Conservation (phyloP, 2,797 vertebrate genomes). For the Champsocephalus gunnari region DNA sequence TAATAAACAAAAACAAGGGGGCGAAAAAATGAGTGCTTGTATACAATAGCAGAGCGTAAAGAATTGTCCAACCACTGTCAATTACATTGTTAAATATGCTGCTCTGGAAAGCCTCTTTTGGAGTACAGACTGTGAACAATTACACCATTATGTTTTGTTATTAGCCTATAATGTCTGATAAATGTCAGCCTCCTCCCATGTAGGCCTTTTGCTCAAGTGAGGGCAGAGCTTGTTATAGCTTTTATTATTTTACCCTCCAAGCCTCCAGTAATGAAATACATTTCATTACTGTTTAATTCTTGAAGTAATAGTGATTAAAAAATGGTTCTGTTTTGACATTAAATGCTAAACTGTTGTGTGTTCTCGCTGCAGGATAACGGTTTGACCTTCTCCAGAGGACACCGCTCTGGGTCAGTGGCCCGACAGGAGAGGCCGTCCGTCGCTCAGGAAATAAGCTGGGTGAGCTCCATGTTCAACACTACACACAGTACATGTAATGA, state of each 20-base stretch:
- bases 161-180: constrained; percentile 58
- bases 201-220: constrained; percentile 66
- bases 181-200: constrained; percentile 69
- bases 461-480: constrained; percentile 23
- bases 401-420: constrained; percentile 46
- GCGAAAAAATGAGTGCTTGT: constrained; percentile 17
- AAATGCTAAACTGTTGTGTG: neutral
- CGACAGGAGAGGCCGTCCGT: constrained; percentile 53
- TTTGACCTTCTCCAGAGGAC: constrained; percentile 64
- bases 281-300: constrained; percentile 20
- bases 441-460: constrained; percentile 60
- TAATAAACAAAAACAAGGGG: constrained; percentile 56
- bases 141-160: constrained; percentile 57
- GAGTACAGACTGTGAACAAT: constrained; percentile 38
- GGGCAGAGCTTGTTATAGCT: constrained; percentile 48
- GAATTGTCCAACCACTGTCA: constrained; percentile 42
- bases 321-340: constrained; percentile 14
- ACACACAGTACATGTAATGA: constrained; percentile 25
- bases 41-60: constrained; percentile 14
- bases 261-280: neutral
- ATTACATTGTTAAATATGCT: constrained; percentile 75
- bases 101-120: constrained; percentile 19
- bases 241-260: constrained; percentile 5
- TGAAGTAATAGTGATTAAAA: constrained; percentile 29
- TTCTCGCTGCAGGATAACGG: constrained; percentile 28